Base-by-base conservation (phyloP, 23 tunicate species). In the Trididemnum clinides region DNA sequence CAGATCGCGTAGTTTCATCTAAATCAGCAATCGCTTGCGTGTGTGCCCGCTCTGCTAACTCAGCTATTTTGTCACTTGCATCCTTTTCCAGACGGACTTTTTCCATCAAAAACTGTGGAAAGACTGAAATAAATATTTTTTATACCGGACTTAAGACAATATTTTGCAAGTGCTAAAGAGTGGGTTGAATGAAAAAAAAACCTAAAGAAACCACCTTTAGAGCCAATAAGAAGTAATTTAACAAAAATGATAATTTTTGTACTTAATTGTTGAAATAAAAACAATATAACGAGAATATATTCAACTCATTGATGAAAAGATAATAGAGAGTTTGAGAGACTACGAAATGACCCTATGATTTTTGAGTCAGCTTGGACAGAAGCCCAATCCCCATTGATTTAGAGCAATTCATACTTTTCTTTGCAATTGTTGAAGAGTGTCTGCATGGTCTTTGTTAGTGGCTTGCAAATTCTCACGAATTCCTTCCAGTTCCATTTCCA, bases 11-110 rank as follows among this genome's bases (percentile, higher is more conserved):
- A 5, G 99, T 84, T 62, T 97, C 99, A 66, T 97, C 97, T n/a
- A 97, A 77, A 35, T 87, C 90, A 3, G 95, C 95, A 32, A 97
- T 92, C 1, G 99, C 99, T 36, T 92, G 95, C 2, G 93, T 97
- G 73, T 97, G 99, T 22, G 99, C 99, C 33, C 93, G 33, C 76
- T 97, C 99, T 0, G 99, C 99, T 23, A 91, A 72, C 58, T 97
- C 97, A 12, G 97, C 95, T 26, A 97, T 88, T 83, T 97, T 97
- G 39, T 97, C 91, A 63, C 95, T 90, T n/a, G 99, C 99, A 58
- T 97, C 98, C 59, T 87, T 82, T 76, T 94, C 98, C 50, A 94
- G 51, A 7, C 98, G 85, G 10, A 81, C 31, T 66, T 94, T 94
- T 70, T 94, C 98, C n/a, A 84, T 89, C 33, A 94, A 88, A 94